These are phyloP conservation scores for Ceriagrion tenellum DNA, from an alignment of 2,888 invertebrate genomes.

Conservation along the genomic window DNA sequence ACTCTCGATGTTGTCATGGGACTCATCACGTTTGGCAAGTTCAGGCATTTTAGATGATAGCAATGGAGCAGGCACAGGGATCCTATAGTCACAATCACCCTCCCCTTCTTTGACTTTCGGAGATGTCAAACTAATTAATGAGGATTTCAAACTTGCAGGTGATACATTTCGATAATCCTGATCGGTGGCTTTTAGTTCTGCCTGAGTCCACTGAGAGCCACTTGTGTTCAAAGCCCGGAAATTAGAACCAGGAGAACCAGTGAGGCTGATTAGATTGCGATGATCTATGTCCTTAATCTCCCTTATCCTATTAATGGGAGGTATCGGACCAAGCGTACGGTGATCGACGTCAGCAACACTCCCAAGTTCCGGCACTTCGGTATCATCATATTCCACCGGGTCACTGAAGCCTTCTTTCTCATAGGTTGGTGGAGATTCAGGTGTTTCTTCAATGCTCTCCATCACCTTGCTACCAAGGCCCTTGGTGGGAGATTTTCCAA, in stretches of 20 bases:
- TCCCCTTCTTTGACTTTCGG: conserved; percentile 20
- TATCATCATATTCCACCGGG: conserved; percentile 83
- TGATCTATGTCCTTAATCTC: conserved; percentile 85
- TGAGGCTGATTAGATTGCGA: conserved; percentile 90
- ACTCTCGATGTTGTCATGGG: conserved; percentile 86
- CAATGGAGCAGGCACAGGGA: conserved; percentile 74
- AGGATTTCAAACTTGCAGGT: neutral
- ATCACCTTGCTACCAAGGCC: conserved; percentile 2
- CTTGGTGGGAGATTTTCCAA: conserved; percentile 28
- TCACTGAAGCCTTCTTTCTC: conserved; percentile 82
- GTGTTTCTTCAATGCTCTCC: conserved; percentile 79
- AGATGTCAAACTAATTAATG: neutral
- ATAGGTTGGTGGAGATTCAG: conserved; percentile 84
- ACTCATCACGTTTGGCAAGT: conserved; percentile 71
- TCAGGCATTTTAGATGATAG: conserved; percentile 76
- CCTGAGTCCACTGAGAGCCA: conserved; percentile 23
- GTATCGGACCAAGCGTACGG: conserved; percentile 81
- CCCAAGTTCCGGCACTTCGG: conserved; percentile 72
- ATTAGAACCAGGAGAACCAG: conserved; percentile 83
- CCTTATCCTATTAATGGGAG: conserved; percentile 75
- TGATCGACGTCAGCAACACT: conserved; percentile 81
- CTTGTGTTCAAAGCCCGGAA: conserved; percentile 10
- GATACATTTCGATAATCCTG: conserved; percentile 63
- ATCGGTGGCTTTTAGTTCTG: conserved; percentile 34
- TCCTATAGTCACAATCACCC: conserved; percentile 56